phyloP scores from a whole-genome alignment of 2,113 vertebrate species.

The Dipodomys spectabilis region DNA sequence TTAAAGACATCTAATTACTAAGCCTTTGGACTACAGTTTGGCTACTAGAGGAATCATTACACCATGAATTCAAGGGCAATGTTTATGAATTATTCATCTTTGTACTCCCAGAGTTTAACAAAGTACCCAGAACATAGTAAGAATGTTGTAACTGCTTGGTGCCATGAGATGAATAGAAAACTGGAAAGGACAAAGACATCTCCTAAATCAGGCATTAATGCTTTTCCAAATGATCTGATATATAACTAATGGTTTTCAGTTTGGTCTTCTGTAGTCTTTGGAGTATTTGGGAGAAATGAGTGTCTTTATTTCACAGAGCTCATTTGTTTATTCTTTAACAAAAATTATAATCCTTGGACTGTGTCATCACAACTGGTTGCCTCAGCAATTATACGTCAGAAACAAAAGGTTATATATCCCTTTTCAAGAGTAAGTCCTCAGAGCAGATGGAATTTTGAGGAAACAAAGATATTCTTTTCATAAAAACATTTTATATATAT shows the following conservation, averaged over 20 bases:
- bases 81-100: neutral
- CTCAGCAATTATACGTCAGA: conserved; percentile 66
- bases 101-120: neutral
- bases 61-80: neutral
- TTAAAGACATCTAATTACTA: conserved; percentile 19
- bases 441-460: conserved; percentile 42
- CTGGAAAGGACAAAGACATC: neutral
- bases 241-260: conserved; percentile 55
- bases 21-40: conserved; percentile 17
- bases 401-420: conserved; percentile 55
- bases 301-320: conserved; percentile 49
- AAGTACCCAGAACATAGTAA: neutral
- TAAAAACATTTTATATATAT: conserved; percentile 11
- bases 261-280: conserved; percentile 19
- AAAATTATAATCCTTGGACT: conserved; percentile 65
- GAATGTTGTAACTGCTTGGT: neutral
- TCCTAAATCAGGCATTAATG: neutral
- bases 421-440: conserved; percentile 61
- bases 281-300: conserved; percentile 40
- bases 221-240: neutral
- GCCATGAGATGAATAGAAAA: neutral
- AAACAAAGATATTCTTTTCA: conserved; percentile 60
- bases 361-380: conserved; percentile 32
- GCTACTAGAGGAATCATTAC: neutral
- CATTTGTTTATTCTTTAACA: conserved; percentile 49